Evolutionary conservation across 2,888 invertebrate genomes (phyloP), one percentile per base, ranked within the genome.

Genomic region (Epicampocera succincta): DNA sequence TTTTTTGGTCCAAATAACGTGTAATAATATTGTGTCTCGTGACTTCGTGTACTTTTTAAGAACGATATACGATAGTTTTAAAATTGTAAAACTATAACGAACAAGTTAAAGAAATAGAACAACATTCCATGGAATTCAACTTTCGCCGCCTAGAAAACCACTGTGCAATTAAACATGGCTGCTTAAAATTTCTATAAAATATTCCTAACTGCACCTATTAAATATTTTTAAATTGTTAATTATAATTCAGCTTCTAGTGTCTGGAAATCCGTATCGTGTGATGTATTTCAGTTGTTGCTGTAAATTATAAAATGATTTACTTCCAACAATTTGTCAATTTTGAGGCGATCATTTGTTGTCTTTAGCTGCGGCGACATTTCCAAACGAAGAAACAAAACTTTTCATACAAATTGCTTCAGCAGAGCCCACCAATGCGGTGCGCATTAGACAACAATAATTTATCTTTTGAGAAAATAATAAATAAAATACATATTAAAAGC

Each of bases 261-360:
- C 52, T 61, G n/a, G 42, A 50, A 56, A 48, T 29, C 63, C n/a
- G n/a, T 73, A 44, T 33, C 8, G 8, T 8, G 8, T 33, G n/a
- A 33, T 33, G 6, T 50, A 25, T 69, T 69, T 38, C 38, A 58
- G 61, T 46, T 65, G 54, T 40, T 71, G 33, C 74, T 50, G 78
- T 82, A 78, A 78, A 78, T 82, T 82, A 75, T 21, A 50, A 78
- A 78, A 78, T 69, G 78, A 82, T 82, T 82, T 82, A 82, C 78
- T 78, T 19, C 21, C 42, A 74, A 68, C 50, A 15, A 78, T 82
- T 82, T 82, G 78, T 78, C 82, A 78, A 54, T n/a, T 52, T 42
- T 42, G 56, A 68, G 60, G 58, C 50, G 63, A 29, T 71, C 65
- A 63, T 29, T 74, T 38, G 48, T 29, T 19, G 38, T 61, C 42